phyloP scores from a whole-genome alignment of 2,113 vertebrate genomes.

The Eublepharis macularius region DNA sequence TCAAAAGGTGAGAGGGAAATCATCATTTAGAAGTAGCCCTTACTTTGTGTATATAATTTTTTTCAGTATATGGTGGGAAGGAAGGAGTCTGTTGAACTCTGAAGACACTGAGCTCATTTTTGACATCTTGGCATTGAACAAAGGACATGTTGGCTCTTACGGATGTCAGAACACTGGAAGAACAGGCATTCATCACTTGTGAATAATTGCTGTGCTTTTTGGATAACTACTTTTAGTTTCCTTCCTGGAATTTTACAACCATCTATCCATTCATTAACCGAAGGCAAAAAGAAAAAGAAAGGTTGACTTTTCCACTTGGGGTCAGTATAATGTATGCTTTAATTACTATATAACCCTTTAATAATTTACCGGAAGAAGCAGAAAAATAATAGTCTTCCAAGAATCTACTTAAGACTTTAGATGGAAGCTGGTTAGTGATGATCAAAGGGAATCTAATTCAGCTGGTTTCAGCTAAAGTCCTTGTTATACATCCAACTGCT shows the following conservation, averaged over 20 bases:
- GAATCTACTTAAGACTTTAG: constrained; percentile 17
- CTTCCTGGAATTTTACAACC: constrained; percentile 14
- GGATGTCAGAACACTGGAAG: not conserved
- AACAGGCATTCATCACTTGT: not conserved
- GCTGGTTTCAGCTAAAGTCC: constrained; percentile 14
- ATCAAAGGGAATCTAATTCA: constrained; percentile 27
- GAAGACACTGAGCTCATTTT: not conserved
- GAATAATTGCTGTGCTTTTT: not conserved
- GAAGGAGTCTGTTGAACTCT: not conserved
- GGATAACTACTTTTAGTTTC: not conserved
- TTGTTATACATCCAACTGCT: constrained; percentile 34
- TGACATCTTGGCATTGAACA: not conserved
- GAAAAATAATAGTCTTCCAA: constrained; percentile 21
- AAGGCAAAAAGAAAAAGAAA: not conserved
- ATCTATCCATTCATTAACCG: not conserved
- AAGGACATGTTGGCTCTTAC: not conserved
- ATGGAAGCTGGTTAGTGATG: constrained; percentile 24
- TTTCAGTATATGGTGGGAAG: not conserved
- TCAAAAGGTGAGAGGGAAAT: not conserved
- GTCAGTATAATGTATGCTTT: constrained; percentile 18
- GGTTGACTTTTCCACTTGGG: not conserved
- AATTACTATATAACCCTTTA: not conserved
- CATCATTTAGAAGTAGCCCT: constrained; percentile 13
- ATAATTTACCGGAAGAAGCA: constrained; percentile 14
- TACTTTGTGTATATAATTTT: not conserved